phyloP scores from a whole-genome alignment of 2,113 vertebrate genomes.

The Catharus minimus region DNA sequence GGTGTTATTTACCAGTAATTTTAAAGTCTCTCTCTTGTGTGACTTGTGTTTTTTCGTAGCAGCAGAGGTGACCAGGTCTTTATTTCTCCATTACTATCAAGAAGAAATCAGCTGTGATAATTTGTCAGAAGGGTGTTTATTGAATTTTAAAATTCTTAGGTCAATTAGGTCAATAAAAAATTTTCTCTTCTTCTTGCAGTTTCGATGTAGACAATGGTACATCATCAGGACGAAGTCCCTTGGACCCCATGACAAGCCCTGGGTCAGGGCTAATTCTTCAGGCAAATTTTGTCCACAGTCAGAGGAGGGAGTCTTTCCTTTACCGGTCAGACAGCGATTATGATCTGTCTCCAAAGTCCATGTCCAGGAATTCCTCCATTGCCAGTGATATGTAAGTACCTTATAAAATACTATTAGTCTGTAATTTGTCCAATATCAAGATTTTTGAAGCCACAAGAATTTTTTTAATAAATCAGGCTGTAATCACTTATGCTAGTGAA shows the following conservation, averaged over 20 bases:
- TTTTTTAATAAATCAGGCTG: not conserved
- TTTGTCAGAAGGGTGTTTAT: not conserved
- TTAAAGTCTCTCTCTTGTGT: not conserved
- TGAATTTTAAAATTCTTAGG: not conserved
- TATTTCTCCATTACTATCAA: not conserved
- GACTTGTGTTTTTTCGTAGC: not conserved
- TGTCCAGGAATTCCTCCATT: conserved; percentile 99
- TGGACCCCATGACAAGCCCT: conserved; percentile 98
- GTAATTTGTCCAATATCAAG: not conserved
- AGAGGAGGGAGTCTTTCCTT: conserved; percentile 96
- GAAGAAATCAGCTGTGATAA: not conserved
- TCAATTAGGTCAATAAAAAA: not conserved
- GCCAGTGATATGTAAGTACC: conserved; percentile 97
- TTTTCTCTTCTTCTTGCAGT: conserved; percentile 68
- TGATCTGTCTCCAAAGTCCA: conserved; percentile 97
- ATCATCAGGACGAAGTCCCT: conserved; percentile 94
- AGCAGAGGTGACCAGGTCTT: not conserved
- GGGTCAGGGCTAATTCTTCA: conserved; percentile 97
- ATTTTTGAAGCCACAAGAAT: not conserved
- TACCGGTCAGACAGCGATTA: conserved; percentile 98
- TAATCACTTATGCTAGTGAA: not conserved
- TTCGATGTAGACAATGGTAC: conserved; percentile 99
- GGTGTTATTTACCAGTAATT: not conserved
- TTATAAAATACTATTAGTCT: not conserved
- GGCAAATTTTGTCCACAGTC: conserved; percentile 98